These are phyloP conservation scores for Acrobasis consociella DNA, from an alignment of 2,888 invertebrate species.

Conservation along the genomic window DNA sequence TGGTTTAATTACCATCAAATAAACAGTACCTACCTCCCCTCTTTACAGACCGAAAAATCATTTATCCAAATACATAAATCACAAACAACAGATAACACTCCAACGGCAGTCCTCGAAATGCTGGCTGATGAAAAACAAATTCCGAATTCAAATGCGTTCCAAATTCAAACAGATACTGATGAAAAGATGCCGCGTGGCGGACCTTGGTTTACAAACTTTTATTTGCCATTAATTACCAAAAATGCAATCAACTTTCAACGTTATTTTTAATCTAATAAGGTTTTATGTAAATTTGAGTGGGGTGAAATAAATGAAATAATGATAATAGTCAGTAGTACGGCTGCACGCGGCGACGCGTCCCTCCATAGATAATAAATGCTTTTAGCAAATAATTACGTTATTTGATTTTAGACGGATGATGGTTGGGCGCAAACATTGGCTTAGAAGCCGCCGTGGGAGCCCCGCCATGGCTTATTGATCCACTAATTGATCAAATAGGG, in stretches of 20 bases:
- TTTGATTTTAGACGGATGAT: slow-evolving; percentile 80
- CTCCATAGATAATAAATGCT: slow-evolving; percentile 77
- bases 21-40: slow-evolving; percentile 50
- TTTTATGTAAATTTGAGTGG: neutral
- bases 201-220: slow-evolving; percentile 32
- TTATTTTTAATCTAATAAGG: slow-evolving; percentile 26
- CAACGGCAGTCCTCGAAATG: slow-evolving; percentile 68
- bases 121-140: slow-evolving; percentile 79
- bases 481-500: slow-evolving; percentile 30
- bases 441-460: slow-evolving; percentile 65
- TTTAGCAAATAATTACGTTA: slow-evolving; percentile 80
- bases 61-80: slow-evolving; percentile 73
- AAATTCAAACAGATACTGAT: slow-evolving; percentile 79
- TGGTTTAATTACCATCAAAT: slow-evolving; percentile 54
- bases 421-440: slow-evolving; percentile 69
- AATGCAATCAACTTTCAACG: slow-evolving; percentile 28
- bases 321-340: slow-evolving; percentile 38
- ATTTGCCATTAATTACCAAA: slow-evolving; percentile 15
- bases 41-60: slow-evolving; percentile 62
- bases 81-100: slow-evolving; percentile 62
- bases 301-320: neutral
- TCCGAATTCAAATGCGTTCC: slow-evolving; percentile 67
- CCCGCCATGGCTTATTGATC: slow-evolving; percentile 41
- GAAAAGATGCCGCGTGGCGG: slow-evolving; percentile 74
- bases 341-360: slow-evolving; percentile 68